Evolutionary conservation across 2,797 vertebrate genomes (phyloP), one percentile per base, ranked within the genome.

Genomic region (Darevskia nairensis): DNA sequence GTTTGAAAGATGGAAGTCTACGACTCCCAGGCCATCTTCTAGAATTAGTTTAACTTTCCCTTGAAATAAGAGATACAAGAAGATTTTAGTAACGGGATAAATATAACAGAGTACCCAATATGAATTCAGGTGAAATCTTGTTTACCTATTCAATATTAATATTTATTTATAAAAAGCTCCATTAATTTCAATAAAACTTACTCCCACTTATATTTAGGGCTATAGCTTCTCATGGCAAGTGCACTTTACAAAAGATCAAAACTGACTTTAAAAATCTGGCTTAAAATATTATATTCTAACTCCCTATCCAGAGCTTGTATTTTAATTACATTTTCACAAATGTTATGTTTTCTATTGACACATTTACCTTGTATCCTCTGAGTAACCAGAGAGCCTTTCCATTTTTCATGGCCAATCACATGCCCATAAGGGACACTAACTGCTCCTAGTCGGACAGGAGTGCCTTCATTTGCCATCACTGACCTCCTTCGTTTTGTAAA

Each of bases 1-100:
- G 88, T 97, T 97, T 87, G 98, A 96, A 87, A 99, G 96, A 92
- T 98, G 97, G 90, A 99, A 98, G 94, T 99, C 98, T 79, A 98
- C 97, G 8, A 96, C 92, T 3, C 97, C 97, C 25, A 98, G 96
- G 46, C 95, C 96, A 1, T 96, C 97, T 94, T 99, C 98, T 90
- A 98, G 98, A 55, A 97, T 25, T 2, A 97, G 89, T 72, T 96
- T 98, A 78, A 98, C 92, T 85, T 95, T 98, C 35, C 97, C 98
- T 97, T 92, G 64, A 91, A 90, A 85, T 81, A n/a, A 92, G 86
- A 86, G 81, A 80, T 46, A 29, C 84, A 86, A 11, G 15, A 87
- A 84, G 72, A 66, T 29, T 1, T 59, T 5, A 41, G 17, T 3
- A 64, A 39, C 86, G 82, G 69, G 17, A 50, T 6, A 75, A 89